A percentile compares a stretch with the other conserved stretches of the same genome.
phyloP scores from a whole-genome alignment of 2,113 vertebrate species.

The Corydoras sp. region DNA sequence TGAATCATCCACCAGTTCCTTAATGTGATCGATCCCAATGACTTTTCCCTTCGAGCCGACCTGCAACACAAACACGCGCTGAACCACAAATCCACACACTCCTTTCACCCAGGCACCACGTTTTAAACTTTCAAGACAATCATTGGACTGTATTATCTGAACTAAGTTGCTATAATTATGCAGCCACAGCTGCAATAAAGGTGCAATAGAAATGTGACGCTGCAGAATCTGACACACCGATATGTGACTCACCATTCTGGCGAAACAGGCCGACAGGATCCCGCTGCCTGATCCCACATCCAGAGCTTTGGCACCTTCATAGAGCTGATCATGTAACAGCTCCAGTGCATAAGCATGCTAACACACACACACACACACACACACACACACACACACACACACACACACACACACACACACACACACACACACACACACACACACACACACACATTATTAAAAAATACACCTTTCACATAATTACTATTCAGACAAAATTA shows the following conservation, averaged over 20 bases:
- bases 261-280: constrained; percentile 92
- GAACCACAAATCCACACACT: no score
- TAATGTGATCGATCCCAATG: constrained; percentile 98
- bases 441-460: constrained; percentile 20
- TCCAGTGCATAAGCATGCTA: constrained; percentile 97
- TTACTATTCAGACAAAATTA: not conserved
- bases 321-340: constrained; percentile 88
- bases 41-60: constrained; percentile 91
- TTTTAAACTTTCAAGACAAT: no score
- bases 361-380: constrained; percentile 30
- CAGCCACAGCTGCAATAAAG: no score
- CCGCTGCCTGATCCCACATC: constrained; percentile 97
- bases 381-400: constrained; percentile 28
- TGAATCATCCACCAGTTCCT: constrained; percentile 96
- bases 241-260: constrained; percentile 84
- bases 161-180: no score
- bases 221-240: not conserved
- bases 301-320: constrained; percentile 93
- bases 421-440: constrained; percentile 21
- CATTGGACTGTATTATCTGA: no score
- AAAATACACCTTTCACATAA: no score
- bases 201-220: not conserved
- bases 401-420: constrained; percentile 35
- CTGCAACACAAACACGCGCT: constrained; percentile 62
- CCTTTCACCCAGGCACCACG: no score